Conservation (phyloP, 2,888 invertebrate genomes). For the Acleris laterana region DNA sequence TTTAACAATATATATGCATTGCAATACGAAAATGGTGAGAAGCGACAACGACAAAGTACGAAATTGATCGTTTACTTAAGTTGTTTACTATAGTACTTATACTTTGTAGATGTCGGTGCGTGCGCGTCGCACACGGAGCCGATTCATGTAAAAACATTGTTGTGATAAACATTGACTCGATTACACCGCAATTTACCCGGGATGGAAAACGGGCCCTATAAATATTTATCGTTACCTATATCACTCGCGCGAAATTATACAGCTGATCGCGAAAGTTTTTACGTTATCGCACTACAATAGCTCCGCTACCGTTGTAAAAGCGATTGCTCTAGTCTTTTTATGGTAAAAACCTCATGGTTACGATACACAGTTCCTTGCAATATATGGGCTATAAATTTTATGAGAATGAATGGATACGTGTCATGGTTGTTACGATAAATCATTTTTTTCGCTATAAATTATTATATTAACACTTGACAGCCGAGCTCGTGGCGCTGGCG, state of each 20-base stretch:
- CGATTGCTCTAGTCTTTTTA: constrained; percentile 51
- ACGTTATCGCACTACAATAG: constrained; percentile 63
- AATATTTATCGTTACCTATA: constrained; percentile 77
- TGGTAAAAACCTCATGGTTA: constrained; percentile 52
- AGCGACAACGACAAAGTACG: too few species aligned
- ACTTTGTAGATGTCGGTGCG: constrained; percentile 58
- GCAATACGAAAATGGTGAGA: too few species aligned
- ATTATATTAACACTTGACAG: constrained; percentile 38
- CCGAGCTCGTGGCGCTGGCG: constrained; percentile 14
- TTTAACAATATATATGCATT: too few species aligned
- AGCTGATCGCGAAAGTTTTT: constrained; percentile 60
- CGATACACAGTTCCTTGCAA: constrained; percentile 39
- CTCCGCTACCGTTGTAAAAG: constrained; percentile 53
- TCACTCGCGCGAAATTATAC: constrained; percentile 62
- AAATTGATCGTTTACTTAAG: too few species aligned
- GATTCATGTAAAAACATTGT: constrained; percentile 67
- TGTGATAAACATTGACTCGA: constrained; percentile 71
- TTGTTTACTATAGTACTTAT: constrained; percentile 41
- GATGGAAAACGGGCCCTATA: constrained; percentile 74
- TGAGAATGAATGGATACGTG: constrained; percentile 58
- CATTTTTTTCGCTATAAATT: constrained; percentile 43
- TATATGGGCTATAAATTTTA: constrained; percentile 48
- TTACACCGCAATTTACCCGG: constrained; percentile 75
- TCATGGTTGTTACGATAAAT: constrained; percentile 54
- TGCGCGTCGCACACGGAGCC: constrained; percentile 47